Evolutionary conservation across 2,888 invertebrate species (phyloP), one percentile per base, ranked within the genome.

Genomic region (Ashinkailepas kermadecensis): DNA sequence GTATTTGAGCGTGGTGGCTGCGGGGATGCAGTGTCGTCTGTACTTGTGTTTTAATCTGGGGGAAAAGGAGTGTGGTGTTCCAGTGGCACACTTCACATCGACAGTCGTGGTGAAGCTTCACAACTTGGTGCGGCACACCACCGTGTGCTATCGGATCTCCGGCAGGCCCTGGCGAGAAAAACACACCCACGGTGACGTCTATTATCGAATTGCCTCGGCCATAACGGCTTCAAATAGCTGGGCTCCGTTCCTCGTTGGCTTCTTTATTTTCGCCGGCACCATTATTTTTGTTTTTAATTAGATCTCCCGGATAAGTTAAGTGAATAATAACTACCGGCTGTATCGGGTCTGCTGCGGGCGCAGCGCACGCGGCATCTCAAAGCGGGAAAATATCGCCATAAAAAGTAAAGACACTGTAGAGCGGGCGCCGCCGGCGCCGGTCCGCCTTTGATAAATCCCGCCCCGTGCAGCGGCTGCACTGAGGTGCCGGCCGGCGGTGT

Each of bases 241-340:
- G 18, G 74, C 74, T 74, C 54, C 54, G 74, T 54, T 39, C 54
- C 74, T 74, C 74, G 18, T 74, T 74, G 54, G 54, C 74, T 74
- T 54, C 74, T 67, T 67, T 54, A 74, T 39, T 54, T 54, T 74
- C 74, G 9, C 54, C 18, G 74, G 54, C 74, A 39, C 74, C 54
- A 74, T 74, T 74, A 74, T 74, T 54, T 74, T 57, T 78, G 57
- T 78, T 57, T 78, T 78, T 78, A 58, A 78, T 78, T 58, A 78
- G 57, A 78, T 78, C 58, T 78, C n/a, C 21, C 23, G 57, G 57
- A 58, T 78, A 78, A 78, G 23, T 78, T 78, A 78, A 58, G 58
- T 78, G 58, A 78, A 78, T 78, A 78, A 78, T 78, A 57, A 58
- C 58, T n/a, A 15, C 23, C 3, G 57, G 10, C 18, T 10, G 74